Percentiles rank a stretch among this genome's conserved stretches.
Evolutionary conservation across 2,797 vertebrate species (phyloP).

Genomic region (Loriculus beryllinus): DNA sequence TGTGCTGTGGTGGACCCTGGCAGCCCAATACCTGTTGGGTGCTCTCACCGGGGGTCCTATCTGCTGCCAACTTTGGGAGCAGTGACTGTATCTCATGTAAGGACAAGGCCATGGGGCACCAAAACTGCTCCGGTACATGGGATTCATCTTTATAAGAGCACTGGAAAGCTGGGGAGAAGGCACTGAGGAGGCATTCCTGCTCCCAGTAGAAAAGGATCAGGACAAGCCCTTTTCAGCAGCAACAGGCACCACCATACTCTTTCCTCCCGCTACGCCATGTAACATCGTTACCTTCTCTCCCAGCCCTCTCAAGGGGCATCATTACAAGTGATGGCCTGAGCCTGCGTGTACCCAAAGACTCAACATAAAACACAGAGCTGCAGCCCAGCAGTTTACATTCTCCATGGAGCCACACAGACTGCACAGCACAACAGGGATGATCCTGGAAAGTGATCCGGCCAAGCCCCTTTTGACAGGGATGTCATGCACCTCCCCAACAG

Average conservation of each 20-base stretch:
- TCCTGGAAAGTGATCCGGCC: background rate
- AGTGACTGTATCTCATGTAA: rapidly evolving
- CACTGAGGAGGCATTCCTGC: background rate
- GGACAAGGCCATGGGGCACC: background rate
- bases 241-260: background rate
- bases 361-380: rapidly evolving
- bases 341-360: background rate
- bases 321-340: rapidly evolving
- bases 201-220: background rate
- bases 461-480: rapidly evolving
- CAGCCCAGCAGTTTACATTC: background rate
- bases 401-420: background rate
- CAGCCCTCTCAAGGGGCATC: background rate
- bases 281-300: rapidly evolving
- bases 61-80: background rate
- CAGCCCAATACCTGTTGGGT: background rate
- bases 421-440: rapidly evolving
- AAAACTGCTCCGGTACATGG: background rate
- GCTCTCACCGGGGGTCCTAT: background rate
- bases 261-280: background rate
- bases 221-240: background rate
- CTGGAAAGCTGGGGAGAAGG: background rate
- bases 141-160: rapidly evolving
- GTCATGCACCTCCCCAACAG: too few species aligned
- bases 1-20: rapidly evolving